phyloP scores from a whole-genome alignment of 1,140 invertebrate species.

The Halesus radiatus region DNA sequence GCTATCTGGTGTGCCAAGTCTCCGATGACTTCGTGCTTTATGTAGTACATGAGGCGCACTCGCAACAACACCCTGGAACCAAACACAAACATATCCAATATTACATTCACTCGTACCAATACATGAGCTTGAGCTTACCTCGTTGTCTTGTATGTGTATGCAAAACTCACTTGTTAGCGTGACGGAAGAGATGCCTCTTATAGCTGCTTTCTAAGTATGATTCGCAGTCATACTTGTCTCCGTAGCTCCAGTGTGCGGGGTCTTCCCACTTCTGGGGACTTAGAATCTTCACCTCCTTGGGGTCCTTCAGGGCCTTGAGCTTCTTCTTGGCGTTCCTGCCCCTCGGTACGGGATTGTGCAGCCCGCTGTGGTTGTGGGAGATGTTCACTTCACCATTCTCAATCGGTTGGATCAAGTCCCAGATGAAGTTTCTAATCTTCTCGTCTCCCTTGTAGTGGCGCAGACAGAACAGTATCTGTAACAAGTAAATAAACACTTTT shows the following conservation, averaged over 20 bases:
- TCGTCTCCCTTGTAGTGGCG: slow-evolving; percentile 98
- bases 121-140: not conserved
- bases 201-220: slow-evolving; percentile 94
- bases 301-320: slow-evolving; percentile 74
- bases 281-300: slow-evolving; percentile 65
- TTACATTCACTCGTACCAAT: not conserved
- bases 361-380: slow-evolving; percentile 83
- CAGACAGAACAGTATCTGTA: slow-evolving; percentile 92
- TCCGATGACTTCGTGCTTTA: slow-evolving; percentile 98
- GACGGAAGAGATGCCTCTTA: slow-evolving; percentile 95
- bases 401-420: slow-evolving; percentile 92
- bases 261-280: slow-evolving; percentile 74
- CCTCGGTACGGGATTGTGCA: slow-evolving; percentile 78
- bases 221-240: slow-evolving; percentile 93
- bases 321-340: slow-evolving; percentile 87
- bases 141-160: no score
- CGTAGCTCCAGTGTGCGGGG: slow-evolving; percentile 91
- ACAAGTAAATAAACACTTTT: slow-evolving; percentile 55
- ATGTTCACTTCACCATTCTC: slow-evolving; percentile 87
- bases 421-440: slow-evolving; percentile 97
- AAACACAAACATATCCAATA: slow-evolving; percentile 46
- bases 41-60: slow-evolving; percentile 96
- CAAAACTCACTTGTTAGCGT: slow-evolving; percentile 94
- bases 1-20: slow-evolving; percentile 88
- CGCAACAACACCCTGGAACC: slow-evolving; percentile 88